Evolutionary conservation across 2,888 invertebrate species (phyloP).

Genomic region (Julus scanicus): DNA sequence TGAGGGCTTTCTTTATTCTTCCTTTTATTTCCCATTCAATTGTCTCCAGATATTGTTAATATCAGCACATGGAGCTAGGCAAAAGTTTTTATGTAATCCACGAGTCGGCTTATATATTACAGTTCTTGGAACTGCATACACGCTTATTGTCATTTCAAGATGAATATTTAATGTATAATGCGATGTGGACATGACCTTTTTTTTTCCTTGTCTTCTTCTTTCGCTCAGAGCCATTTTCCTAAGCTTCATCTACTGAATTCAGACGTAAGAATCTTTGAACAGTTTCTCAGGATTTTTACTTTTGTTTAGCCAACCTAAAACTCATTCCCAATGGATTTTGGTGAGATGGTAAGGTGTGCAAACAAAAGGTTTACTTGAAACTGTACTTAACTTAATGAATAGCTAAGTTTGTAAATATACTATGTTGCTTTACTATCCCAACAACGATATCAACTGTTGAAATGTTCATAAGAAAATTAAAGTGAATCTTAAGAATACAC

Average conservation of each 20-base stretch:
- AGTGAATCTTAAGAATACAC: too few relatives aligned
- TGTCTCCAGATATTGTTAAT: constrained; percentile 44
- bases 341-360: too few relatives aligned
- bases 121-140: not conserved
- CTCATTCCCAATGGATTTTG: too few relatives aligned
- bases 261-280: not conserved
- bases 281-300: too few relatives aligned
- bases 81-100: constrained; percentile 32
- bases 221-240: not conserved
- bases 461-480: too few relatives aligned
- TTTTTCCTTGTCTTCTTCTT: not conserved
- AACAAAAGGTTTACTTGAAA: too few relatives aligned
- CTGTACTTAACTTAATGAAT: too few relatives aligned
- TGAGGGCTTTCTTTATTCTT: constrained; percentile 36
- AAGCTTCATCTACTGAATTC: not conserved
- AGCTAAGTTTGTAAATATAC: too few relatives aligned
- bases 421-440: too few relatives aligned
- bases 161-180: constrained; percentile 3
- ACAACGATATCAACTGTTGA: too few relatives aligned
- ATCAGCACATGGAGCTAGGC: not conserved
- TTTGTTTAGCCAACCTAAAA: too few relatives aligned
- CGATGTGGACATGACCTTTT: constrained; percentile 34
- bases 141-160: not conserved
- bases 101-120: not conserved
- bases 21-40: constrained; percentile 43